These are phyloP conservation scores for Cerastis rubricosa DNA, from an alignment of 2,888 invertebrate genomes.

Conservation along the genomic window DNA sequence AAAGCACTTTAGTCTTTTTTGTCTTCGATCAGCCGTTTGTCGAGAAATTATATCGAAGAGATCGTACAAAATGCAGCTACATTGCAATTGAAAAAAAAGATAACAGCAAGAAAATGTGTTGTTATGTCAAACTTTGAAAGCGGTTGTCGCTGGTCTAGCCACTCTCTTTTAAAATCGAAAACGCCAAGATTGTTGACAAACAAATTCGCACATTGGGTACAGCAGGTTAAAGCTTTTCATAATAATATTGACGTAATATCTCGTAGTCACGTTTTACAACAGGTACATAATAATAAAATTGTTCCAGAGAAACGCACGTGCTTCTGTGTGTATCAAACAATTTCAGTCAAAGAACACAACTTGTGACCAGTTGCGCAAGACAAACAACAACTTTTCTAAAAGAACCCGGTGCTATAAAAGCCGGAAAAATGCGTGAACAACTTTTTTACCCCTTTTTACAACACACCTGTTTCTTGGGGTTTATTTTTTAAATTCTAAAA, in stretches of 20 bases:
- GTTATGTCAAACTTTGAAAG: neutral
- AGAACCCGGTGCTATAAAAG: slow-evolving; percentile 12
- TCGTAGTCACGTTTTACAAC: slow-evolving; percentile 22
- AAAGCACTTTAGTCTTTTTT: too few species aligned
- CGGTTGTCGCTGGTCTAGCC: neutral
- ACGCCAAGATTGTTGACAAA: slow-evolving; percentile 9
- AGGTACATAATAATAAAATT: neutral
- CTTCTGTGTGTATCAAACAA: slow-evolving; percentile 2
- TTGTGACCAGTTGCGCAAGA: slow-evolving; percentile 26
- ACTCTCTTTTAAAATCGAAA: neutral
- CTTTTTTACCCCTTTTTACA: slow-evolving; percentile 22
- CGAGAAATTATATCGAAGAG: too few species aligned
- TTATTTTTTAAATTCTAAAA: neutral
- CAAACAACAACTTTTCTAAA: slow-evolving; percentile 1
- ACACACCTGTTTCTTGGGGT: slow-evolving; percentile 31
- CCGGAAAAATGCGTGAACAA: slow-evolving; percentile 6
- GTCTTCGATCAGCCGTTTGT: too few species aligned
- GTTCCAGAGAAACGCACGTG: slow-evolving; percentile 26
- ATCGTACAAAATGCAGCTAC: too few species aligned
- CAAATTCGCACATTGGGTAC: neutral
- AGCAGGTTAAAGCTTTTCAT: neutral
- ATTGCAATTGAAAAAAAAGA: too few species aligned
- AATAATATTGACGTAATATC: slow-evolving; percentile 10
- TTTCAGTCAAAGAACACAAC: slow-evolving; percentile 6
- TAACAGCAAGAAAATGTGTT: too few species aligned